A percentile compares a stretch with the other conserved stretches of the same genome.
Conservation (phyloP, 92 coral and sea anemone species). For the Palythoa grandiflora region DNA sequence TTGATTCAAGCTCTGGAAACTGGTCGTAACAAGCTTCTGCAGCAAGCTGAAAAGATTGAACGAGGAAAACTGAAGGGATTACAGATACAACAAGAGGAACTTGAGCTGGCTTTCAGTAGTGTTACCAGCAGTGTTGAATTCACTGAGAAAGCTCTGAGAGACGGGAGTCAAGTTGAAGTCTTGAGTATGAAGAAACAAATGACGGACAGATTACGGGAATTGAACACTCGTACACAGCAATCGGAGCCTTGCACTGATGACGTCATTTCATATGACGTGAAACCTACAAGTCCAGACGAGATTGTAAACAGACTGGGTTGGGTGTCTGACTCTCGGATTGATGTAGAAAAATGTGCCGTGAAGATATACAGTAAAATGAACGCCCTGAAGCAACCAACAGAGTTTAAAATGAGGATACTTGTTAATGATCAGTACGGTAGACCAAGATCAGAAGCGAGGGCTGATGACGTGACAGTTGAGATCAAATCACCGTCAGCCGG, state of each 20-base stretch:
- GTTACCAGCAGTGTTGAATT: too few species aligned
- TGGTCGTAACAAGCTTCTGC: too few species aligned
- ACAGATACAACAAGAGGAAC: too few species aligned
- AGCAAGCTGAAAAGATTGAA: too few species aligned
- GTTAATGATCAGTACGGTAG: constrained; percentile 1
- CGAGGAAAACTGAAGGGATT: too few species aligned
- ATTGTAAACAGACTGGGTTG: constrained; percentile 6
- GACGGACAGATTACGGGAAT: neutral
- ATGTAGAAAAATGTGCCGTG: neutral
- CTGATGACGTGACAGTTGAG: constrained; percentile 3
- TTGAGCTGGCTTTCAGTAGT: too few species aligned
- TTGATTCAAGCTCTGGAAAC: too few species aligned
- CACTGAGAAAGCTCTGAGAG: too few species aligned
- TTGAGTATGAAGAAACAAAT: too few species aligned
- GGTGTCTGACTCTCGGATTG: neutral
- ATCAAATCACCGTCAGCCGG: neutral
- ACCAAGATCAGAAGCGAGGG: neutral
- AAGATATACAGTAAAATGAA: constrained; percentile 1
- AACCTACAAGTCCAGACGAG: neutral
- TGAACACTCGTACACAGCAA: neutral
- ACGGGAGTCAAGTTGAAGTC: too few species aligned
- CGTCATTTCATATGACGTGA: neutral
- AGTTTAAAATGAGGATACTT: neutral
- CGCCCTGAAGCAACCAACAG: neutral
- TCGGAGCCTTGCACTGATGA: constrained; percentile 12